A percentile compares a stretch with the other conserved stretches of the same genome.
These are phyloP conservation scores for Trochalopteron elliotii DNA, from an alignment of 2,113 vertebrate species.

Conservation along the genomic window DNA sequence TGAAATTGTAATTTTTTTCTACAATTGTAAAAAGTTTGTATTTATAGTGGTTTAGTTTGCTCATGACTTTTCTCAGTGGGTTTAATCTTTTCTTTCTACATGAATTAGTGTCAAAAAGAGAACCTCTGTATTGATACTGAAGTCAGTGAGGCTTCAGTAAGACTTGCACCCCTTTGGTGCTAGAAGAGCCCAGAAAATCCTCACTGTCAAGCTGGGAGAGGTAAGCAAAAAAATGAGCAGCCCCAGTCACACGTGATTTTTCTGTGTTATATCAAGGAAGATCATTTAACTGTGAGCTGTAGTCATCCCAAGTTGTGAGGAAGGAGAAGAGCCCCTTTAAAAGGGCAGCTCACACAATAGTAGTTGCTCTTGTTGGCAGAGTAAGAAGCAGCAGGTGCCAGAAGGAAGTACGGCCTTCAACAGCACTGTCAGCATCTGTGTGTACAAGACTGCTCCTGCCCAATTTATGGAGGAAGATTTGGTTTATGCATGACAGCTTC, in stretches of 20 bases:
- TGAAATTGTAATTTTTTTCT: neutral
- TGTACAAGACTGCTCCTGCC: neutral
- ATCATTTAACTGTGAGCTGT: neutral
- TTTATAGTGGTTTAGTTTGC: neutral
- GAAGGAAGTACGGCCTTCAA: neutral
- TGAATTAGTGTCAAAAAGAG: neutral
- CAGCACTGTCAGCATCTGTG: neutral
- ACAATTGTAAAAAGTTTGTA: neutral
- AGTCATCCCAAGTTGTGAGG: neutral
- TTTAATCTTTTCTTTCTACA: neutral
- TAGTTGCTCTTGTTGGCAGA: neutral
- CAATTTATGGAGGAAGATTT: neutral
- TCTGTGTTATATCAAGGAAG: neutral
- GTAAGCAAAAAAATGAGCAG: neutral
- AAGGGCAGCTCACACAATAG: neutral
- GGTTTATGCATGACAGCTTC: neutral
- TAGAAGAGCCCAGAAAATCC: neutral
- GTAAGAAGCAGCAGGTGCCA: neutral
- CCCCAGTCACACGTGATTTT: fast-evolving
- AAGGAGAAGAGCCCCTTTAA: neutral
- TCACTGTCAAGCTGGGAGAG: neutral
- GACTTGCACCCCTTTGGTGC: neutral
- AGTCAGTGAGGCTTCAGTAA: neutral
- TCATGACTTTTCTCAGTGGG: neutral
- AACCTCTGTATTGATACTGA: neutral